Base-by-base conservation (phyloP, 2,888 invertebrate species). In the Epistrophella euchroma region DNA sequence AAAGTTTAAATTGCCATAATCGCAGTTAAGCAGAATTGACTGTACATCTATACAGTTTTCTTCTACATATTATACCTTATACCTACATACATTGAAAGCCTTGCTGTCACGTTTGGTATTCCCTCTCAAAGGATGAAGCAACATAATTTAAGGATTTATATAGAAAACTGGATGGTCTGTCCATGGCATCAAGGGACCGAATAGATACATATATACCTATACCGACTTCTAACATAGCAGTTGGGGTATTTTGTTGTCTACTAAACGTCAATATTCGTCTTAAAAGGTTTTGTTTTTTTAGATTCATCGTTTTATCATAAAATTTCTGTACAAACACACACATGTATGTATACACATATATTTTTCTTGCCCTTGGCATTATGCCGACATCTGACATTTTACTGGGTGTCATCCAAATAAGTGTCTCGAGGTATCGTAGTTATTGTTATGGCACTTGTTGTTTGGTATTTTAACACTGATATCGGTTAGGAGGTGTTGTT, bases 341-440 rank as follows among this genome's bases (percentile, higher is more conserved):
- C 9, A 19, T 19, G 11, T 19, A 47, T 4, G 32, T 32, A 11
- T 11, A 22, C 4, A 22, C 3, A 32, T 73, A 40, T 64, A 40
- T 64, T 19, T 64, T 35, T 15, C n/a, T 58, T 37, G 56, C 28
- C 75, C 55, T 64, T 47, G 64, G 72, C 62, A 64, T 72, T 56
- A 43, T 22, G n/a, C 35, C n/a, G 37, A 73, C 72, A 68, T 73
- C 60, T 79, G 50, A 66, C 73, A 73, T 79, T 79, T 73, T 17
- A 0, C 50, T 66, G 64, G 73, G 73, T 66, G 64, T 66, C 45
- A 43, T 45, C 45, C 45, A 17, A 11, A n/a, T n/a, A n/a, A 64
- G 40, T 22, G 43, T 43, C 43, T n/a, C 19, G n/a, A 47, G 58
- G 13, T 4, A 56, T 79, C 35, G 58, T 58, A 72, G 45, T 72